phyloP scores from a whole-genome alignment of 2,113 vertebrate species.

The Illadopsis cleaveri region DNA sequence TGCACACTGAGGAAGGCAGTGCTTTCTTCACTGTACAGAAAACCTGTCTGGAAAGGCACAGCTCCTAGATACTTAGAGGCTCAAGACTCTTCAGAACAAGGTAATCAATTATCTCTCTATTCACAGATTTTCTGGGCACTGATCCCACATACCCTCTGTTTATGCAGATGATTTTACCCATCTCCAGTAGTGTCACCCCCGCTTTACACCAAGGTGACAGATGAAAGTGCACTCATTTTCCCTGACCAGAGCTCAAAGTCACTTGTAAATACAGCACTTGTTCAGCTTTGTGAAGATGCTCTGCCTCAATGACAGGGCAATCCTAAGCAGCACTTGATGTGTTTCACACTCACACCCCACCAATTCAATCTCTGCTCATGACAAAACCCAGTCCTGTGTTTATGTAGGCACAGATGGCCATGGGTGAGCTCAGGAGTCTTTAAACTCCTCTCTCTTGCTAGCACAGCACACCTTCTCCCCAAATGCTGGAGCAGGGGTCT shows the following conservation, averaged over 20 bases:
- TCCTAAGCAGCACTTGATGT: neutral
- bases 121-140: accelerated
- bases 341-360: neutral
- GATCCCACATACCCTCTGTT: neutral
- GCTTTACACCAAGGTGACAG: neutral
- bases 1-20: neutral
- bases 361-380: neutral
- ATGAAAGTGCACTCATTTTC: neutral
- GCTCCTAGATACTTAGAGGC: neutral
- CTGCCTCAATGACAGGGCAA: neutral
- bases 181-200: accelerated
- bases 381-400: neutral
- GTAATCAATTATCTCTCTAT: neutral
- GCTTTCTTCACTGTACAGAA: accelerated
- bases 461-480: neutral
- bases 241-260: accelerated
- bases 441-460: neutral
- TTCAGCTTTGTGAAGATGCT: neutral
- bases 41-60: neutral
- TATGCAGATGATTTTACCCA: neutral
- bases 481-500: neutral
- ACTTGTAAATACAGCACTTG: neutral
- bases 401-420: accelerated
- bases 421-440: neutral
- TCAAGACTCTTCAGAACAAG: neutral